Conservation (phyloP, 2,797 vertebrate species). For the Rhinatrema bivittatum region DNA sequence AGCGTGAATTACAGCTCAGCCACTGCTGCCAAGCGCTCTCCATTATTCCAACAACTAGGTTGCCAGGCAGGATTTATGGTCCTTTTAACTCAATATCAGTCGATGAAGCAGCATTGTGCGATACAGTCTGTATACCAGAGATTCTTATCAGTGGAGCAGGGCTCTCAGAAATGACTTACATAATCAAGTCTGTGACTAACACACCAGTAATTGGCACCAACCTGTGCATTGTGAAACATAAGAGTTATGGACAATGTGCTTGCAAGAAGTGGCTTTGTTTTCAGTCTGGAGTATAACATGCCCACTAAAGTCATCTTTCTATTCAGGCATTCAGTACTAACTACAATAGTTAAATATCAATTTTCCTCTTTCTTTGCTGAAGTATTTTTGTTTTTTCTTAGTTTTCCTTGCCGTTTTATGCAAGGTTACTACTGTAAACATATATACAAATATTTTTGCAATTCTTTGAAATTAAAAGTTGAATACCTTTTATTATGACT, state of each 20-base stretch:
- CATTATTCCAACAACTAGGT: conserved; percentile 47
- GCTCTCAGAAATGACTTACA: conserved; percentile 67
- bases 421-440: too few relatives aligned
- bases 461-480: too few relatives aligned
- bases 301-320: too few relatives aligned
- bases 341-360: too few relatives aligned
- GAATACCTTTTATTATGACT: too few relatives aligned
- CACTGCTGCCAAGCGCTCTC: conserved; percentile 54
- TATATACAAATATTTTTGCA: too few relatives aligned
- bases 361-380: too few relatives aligned
- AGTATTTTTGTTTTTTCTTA: too few relatives aligned
- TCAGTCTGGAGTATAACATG: conserved; percentile 10
- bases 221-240: conserved; percentile 22
- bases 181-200: conserved; percentile 73
- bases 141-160: conserved; percentile 68
- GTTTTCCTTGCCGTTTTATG: too few relatives aligned
- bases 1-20: conserved; percentile 68
- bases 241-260: conserved; percentile 15
- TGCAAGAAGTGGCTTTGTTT: conserved; percentile 23
- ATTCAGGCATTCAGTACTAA: too few relatives aligned
- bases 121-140: conserved; percentile 52
- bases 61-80: conserved; percentile 57
- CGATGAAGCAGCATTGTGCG: conserved; percentile 52
- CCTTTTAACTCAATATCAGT: conserved; percentile 53
- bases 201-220: conserved; percentile 51